Conservation (phyloP, 2,888 invertebrate genomes). For the Drosophila suboccidentalis region DNA sequence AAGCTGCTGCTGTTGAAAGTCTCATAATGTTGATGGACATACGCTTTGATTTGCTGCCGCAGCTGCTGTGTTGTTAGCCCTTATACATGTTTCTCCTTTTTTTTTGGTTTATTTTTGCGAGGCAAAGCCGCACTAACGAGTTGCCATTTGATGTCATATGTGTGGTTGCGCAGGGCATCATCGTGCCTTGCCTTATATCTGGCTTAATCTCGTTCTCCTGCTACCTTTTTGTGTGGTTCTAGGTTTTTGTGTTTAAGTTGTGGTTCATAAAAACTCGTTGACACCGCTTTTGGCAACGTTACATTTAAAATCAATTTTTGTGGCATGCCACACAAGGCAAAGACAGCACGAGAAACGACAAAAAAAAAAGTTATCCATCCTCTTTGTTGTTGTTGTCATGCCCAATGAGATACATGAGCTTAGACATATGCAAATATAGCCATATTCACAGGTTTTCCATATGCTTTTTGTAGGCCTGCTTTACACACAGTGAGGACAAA, state of each 20-base stretch:
- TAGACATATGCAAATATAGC: conserved; percentile 58
- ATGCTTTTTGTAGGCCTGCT: conserved; percentile 26
- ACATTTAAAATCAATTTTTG: conserved; percentile 76
- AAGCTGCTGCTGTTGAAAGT: conserved; percentile 53
- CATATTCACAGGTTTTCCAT: conserved; percentile 44
- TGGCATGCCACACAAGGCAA: conserved; percentile 27
- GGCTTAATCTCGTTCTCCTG: conserved; percentile 48
- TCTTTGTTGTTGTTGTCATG: conserved; percentile 41
- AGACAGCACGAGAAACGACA: conserved; percentile 1
- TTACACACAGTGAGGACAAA: conserved; percentile 24
- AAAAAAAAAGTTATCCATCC: conserved; percentile 10
- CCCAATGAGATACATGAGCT: conserved; percentile 46
- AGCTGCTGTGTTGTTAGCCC: conserved; percentile 34
- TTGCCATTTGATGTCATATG: conserved; percentile 75
- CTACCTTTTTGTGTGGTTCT: conserved; percentile 18
- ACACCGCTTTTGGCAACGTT: conserved; percentile 61
- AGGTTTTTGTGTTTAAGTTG: conserved; percentile 51
- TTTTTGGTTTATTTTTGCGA: conserved; percentile 50
- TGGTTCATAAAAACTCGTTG: conserved; percentile 54
- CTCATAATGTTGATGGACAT: conserved; percentile 81
- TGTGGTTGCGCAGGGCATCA: conserved; percentile 56
- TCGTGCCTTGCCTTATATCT: conserved; percentile 39
- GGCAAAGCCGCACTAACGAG: conserved; percentile 69
- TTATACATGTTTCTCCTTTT: conserved; percentile 23
- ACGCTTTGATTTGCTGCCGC: conserved; percentile 74